Evolutionary conservation across 1,140 invertebrate species (phyloP).

Genomic region (Neodiprion lecontei): DNA sequence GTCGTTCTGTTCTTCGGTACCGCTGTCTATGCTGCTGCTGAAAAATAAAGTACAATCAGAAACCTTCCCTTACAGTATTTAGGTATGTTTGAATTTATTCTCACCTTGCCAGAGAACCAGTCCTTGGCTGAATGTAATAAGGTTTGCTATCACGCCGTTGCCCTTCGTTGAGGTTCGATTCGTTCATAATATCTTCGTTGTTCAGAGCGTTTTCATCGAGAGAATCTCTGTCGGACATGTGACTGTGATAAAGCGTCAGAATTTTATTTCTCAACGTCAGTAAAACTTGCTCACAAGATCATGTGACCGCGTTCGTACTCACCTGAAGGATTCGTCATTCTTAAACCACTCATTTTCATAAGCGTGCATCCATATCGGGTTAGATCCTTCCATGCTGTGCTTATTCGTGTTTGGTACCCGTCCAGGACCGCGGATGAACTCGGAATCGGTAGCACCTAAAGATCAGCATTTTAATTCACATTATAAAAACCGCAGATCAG

Average conservation of each 20-base stretch:
- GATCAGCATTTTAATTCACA: conserved; percentile 13
- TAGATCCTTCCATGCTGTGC: conserved; percentile 91
- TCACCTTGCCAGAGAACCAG: conserved; percentile 57
- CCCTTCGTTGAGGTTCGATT: conserved; percentile 57
- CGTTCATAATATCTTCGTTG: conserved; percentile 67
- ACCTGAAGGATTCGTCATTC: conserved; percentile 80
- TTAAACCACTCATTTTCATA: conserved; percentile 97
- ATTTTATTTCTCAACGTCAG: conserved; percentile 1
- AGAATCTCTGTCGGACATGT: conserved; percentile 82
- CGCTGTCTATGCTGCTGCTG: conserved; percentile 48
- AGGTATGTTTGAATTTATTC: not conserved
- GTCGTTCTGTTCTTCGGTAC: conserved; percentile 56
- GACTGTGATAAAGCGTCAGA: conserved; percentile 60
- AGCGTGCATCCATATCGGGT: conserved; percentile 94
- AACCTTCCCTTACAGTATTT: conserved; percentile 56
- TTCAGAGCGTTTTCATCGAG: conserved; percentile 85
- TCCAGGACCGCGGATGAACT: conserved; percentile 74
- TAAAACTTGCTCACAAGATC: conserved; percentile 3
- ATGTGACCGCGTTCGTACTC: conserved; percentile 32
- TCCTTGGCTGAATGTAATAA: conserved; percentile 68
- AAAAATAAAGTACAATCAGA: conserved; percentile 62
- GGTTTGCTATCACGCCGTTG: conserved; percentile 65
- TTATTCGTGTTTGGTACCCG: conserved; percentile 93
- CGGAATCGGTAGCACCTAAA: conserved; percentile 71
- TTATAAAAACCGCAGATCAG: conserved; percentile 17